Evolutionary conservation across 2,888 invertebrate species (phyloP).

Genomic region (Heteromurus nitidus): DNA sequence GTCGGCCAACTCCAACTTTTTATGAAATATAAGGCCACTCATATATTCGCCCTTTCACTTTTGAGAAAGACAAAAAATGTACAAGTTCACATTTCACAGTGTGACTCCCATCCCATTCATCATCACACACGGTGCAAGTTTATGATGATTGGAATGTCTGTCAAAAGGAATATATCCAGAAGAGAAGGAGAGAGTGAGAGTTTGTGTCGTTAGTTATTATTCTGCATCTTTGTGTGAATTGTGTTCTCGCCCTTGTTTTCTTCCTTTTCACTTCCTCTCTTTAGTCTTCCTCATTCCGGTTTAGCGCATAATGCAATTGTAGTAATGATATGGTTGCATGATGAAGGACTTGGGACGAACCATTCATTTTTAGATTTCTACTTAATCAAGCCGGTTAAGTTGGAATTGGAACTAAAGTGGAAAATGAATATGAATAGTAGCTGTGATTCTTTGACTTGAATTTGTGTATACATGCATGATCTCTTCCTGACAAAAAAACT

Average conservation of each 20-base stretch:
- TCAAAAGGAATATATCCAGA: slow-evolving; percentile 1
- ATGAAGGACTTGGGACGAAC: too few relatives aligned
- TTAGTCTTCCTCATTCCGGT: neutral
- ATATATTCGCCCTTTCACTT: neutral
- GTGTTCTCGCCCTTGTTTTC: slow-evolving; percentile 32
- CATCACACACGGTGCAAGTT: slow-evolving; percentile 2
- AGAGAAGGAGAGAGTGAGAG: neutral
- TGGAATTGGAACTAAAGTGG: too few relatives aligned
- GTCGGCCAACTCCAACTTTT: slow-evolving; percentile 20
- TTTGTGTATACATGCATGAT: neutral
- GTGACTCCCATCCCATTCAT: slow-evolving; percentile 36
- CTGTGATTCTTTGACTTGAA: slow-evolving; percentile 31
- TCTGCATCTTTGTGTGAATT: neutral
- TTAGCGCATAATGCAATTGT: neutral
- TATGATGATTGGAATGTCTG: slow-evolving; percentile 38
- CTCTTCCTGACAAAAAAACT: too few relatives aligned
- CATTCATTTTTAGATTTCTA: neutral
- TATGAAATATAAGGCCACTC: slow-evolving; percentile 18
- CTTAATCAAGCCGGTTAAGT: too few relatives aligned
- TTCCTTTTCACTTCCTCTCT: slow-evolving; percentile 26
- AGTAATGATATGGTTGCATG: too few relatives aligned
- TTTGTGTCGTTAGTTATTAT: neutral
- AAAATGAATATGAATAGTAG: too few relatives aligned
- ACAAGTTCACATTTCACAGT: slow-evolving; percentile 41
- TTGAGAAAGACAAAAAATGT: slow-evolving; percentile 5